Percentiles rank a stretch among this genome's conserved stretches.
phyloP scores from a whole-genome alignment of 2,888 invertebrate genomes.

The Tipula vernalis region DNA sequence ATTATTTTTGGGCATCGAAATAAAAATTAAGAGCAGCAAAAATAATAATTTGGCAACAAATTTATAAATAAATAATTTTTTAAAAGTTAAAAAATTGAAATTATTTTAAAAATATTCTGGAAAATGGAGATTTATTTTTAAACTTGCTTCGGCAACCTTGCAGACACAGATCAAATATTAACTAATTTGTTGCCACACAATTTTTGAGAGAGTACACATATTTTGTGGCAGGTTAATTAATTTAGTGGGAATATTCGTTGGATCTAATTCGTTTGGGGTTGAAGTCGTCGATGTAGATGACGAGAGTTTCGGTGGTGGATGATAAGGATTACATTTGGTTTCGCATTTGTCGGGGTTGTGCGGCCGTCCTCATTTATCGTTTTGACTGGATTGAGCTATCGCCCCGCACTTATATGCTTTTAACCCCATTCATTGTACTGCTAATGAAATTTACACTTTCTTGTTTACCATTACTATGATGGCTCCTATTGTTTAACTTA shows the following conservation, averaged over 20 bases:
- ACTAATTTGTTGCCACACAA: too few relatives aligned
- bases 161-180: too few relatives aligned
- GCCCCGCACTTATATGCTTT: background rate
- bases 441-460: background rate
- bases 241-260: slow-evolving; percentile 17
- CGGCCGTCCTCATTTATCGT: background rate
- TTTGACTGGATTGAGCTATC: background rate
- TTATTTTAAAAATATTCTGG: too few relatives aligned
- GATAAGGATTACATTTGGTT: slow-evolving; percentile 22
- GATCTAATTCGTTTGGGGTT: slow-evolving; percentile 22
- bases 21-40: too few relatives aligned
- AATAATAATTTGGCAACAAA: too few relatives aligned
- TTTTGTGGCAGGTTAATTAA: slow-evolving; percentile 28
- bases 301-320: slow-evolving; percentile 21
- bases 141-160: too few relatives aligned
- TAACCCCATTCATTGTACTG: background rate
- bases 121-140: too few relatives aligned
- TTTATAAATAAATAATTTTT: too few relatives aligned
- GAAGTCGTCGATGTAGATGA: slow-evolving; percentile 24
- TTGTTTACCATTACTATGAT: background rate
- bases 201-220: slow-evolving; percentile 57
- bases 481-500: background rate
- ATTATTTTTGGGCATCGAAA: too few relatives aligned
- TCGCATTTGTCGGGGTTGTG: background rate
- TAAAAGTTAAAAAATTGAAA: too few relatives aligned